Percentiles rank a stretch among this genome's conserved stretches.
phyloP scores from a whole-genome alignment of 1,140 invertebrate species.

The Ostrea denselamellosa region DNA sequence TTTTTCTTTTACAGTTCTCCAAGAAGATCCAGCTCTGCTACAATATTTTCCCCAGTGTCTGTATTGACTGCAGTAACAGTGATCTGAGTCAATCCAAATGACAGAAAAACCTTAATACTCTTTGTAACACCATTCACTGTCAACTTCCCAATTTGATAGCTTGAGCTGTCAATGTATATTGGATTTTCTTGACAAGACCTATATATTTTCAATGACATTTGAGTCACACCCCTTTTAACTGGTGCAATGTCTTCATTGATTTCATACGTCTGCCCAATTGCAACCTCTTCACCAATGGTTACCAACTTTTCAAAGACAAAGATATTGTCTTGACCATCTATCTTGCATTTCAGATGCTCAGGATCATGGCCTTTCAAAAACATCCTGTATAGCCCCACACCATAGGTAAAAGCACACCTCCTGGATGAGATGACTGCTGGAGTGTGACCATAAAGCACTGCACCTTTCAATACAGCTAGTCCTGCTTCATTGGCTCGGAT shows the following conservation, averaged over 20 bases:
- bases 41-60: background rate
- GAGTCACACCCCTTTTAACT: slow-evolving; percentile 79
- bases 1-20: background rate
- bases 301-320: slow-evolving; percentile 37
- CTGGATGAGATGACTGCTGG: slow-evolving; percentile 28
- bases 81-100: slow-evolving; percentile 11
- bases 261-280: background rate
- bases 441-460: slow-evolving; percentile 44
- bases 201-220: slow-evolving; percentile 82
- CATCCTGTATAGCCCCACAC: slow-evolving; percentile 28
- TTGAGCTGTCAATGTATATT: slow-evolving; percentile 82
- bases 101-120: slow-evolving; percentile 21
- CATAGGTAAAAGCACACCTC: slow-evolving; percentile 37
- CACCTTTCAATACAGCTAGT: slow-evolving; percentile 48
- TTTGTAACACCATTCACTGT: background rate
- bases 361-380: slow-evolving; percentile 34
- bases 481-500: slow-evolving; percentile 35
- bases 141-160: slow-evolving; percentile 12
- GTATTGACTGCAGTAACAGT: background rate
- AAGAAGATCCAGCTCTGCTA: background rate
- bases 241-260: slow-evolving; percentile 67
- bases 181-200: slow-evolving; percentile 78
- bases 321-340: background rate
- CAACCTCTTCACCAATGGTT: slow-evolving; percentile 32
- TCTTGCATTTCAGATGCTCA: background rate